Conservation (phyloP, 2,888 invertebrate species). For the Drosophila cognata region DNA sequence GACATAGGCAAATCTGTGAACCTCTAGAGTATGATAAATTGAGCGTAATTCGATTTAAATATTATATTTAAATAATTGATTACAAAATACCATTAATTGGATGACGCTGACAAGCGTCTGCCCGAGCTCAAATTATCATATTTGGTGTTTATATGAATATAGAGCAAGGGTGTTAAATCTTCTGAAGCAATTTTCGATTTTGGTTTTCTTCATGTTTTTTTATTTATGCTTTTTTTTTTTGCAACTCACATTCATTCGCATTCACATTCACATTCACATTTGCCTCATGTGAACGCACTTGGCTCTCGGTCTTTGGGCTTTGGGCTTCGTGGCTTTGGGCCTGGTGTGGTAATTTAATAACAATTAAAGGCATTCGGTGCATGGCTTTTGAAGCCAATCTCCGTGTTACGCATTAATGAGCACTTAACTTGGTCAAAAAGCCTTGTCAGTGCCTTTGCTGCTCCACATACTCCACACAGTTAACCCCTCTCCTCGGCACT, state of each 20-base stretch:
- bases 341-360: slow-evolving; percentile 75
- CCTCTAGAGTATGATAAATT: neutral
- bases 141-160: neutral
- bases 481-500: neutral
- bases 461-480: slow-evolving; percentile 51
- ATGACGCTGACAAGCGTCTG: neutral
- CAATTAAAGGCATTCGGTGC: slow-evolving; percentile 79
- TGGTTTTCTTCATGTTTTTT: neutral
- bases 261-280: slow-evolving; percentile 37
- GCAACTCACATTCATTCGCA: slow-evolving; percentile 40
- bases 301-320: slow-evolving; percentile 39
- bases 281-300: slow-evolving; percentile 56
- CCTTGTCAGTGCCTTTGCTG: slow-evolving; percentile 54
- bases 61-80: neutral
- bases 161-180: neutral
- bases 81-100: neutral
- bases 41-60: neutral
- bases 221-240: slow-evolving; percentile 7
- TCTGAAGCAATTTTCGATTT: neutral
- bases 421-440: slow-evolving; percentile 83
- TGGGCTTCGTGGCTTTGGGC: slow-evolving; percentile 26
- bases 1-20: neutral
- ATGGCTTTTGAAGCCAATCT: slow-evolving; percentile 80
- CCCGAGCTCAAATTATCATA: neutral
- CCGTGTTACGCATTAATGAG: slow-evolving; percentile 83